Base-by-base conservation (phyloP, 2,797 vertebrate species). In the Molossus alvarezi region DNA sequence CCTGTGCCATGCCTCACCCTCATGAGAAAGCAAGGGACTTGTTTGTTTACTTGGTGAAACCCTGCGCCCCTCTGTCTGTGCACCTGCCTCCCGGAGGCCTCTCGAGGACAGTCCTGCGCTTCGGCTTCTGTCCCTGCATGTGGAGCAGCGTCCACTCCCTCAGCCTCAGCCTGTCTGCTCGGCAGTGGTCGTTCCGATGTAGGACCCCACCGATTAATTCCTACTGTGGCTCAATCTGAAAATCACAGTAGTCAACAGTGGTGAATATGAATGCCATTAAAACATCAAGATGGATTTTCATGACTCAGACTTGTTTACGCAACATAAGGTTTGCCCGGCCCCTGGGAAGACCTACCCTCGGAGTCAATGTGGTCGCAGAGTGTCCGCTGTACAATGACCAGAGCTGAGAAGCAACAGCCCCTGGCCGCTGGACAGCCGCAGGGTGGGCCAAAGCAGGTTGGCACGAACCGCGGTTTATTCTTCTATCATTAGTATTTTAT, bases 271-370 rank as follows among this genome's bases (percentile, higher is more conserved):
- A 21, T 37, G 25, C 4, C 45, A 65, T 29, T 88, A 57, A 51
- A 41, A 37, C 72, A 41, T 60, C 37, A 73, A 37, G n/a, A 33
- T 81, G 45, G 7, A 81, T 65, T 14, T 65, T n/a, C 37, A 73
- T 53, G 27, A 48, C 25, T 67, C 55, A 90, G 37, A 25, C 14
- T 75, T 83, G 11, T 33, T 82, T 65, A 45, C 23, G 75, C 41
- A 84, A 25, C 5, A 5, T 9, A 37, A 64, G 33, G 76, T 51
- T 81, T 80, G 13, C 73, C 20, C 13, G 65, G 12, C 11, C 12
- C 0, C 6, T 18, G 23, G 2, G 6, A n/a, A 45, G 27, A 10
- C 0, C 33, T 37, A 41, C 0, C 1, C 33, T 25, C 4, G 0
- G 25, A 10, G 25, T 62, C 62, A 14, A 13, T 1, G 55, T 0